phyloP scores from a whole-genome alignment of 2,797 vertebrate species.

The Serranus cabrilla region DNA sequence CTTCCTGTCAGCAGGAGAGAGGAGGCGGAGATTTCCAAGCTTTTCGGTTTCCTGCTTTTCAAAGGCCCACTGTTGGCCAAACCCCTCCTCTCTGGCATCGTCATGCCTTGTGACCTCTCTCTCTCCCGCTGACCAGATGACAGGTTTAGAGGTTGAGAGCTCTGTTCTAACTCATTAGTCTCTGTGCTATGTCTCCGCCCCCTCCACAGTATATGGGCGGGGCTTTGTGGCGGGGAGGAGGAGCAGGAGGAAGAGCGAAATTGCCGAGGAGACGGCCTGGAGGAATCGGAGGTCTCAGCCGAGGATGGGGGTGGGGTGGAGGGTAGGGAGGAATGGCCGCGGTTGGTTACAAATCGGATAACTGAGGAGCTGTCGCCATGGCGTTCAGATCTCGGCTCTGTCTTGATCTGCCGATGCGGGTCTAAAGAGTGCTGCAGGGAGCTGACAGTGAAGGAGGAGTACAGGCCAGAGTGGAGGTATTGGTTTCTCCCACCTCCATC shows the following conservation, averaged over 20 bases:
- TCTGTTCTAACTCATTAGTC: conserved; percentile 64
- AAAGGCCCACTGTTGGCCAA: conserved; percentile 77
- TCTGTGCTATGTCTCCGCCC: conserved; percentile 86
- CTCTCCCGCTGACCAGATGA: conserved; percentile 91
- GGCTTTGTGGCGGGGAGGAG: conserved; percentile 83
- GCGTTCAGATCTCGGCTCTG: conserved; percentile 66
- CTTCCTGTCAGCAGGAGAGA: conserved; percentile 91
- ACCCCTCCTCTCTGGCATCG: conserved; percentile 68
- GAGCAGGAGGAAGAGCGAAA: conserved; percentile 86
- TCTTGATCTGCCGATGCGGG: conserved; percentile 89
- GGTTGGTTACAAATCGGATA: conserved; percentile 69
- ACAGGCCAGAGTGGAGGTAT: conserved; percentile 92
- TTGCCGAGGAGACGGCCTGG: conserved; percentile 67
- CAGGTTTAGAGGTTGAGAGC: conserved; percentile 89
- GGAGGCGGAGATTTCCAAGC: conserved; percentile 90
- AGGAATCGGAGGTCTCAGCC: conserved; percentile 78
- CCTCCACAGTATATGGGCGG: conserved; percentile 81
- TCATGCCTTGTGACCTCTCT: conserved; percentile 66
- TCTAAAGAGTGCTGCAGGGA: conserved; percentile 90
- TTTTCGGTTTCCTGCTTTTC: conserved; percentile 92
- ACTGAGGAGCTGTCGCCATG: conserved; percentile 91
- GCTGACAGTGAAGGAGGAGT: conserved; percentile 93
- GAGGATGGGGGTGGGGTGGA: conserved; percentile 85
- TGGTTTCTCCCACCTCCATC: conserved; percentile 89
- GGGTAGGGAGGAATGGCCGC: conserved; percentile 84